Base-by-base conservation (phyloP, 2,888 invertebrate genomes). In the Acanthopleura granulata region DNA sequence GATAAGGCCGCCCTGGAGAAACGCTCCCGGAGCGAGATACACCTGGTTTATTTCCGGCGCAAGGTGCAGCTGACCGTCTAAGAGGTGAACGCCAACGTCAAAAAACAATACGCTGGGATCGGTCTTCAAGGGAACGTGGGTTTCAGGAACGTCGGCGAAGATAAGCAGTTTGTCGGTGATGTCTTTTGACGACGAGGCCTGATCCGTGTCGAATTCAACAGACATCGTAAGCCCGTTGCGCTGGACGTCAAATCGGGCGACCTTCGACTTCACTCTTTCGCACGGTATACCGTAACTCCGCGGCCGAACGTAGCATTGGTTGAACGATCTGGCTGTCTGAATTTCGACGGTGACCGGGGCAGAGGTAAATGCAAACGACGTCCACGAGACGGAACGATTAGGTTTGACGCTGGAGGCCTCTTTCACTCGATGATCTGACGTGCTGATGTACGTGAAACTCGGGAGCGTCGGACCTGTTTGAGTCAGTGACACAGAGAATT, bases 121-220 rank as follows among this genome's bases (percentile, higher is more conserved):
- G 25, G 30, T 72, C 15, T 49, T 62, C 22, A n/a, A 25, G 3
- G 78, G 78, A 11, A 70, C 73, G 9, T 72, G 40, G 6, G 69
- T 69, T 70, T 78, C 78, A 22, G 73, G 75, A 29, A 73, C 62
- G 49, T 78, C 76, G 18, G 75, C 78, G 50, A 78, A 78, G n/a
- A 78, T 73, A 25, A 78, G 22, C 12, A 78, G 29, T 51, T 76
- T 78, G 72, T 78, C 75, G 6, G 49, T 74, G n/a, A 78, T 78
- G 72, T 78, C 74, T 57, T 57, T 57, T 9, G 57, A 4, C 3
- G 22, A 4, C 18, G 57, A 57, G 6, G 57, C 1, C 22, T 57
- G 57, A 12, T 57, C 57, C n/a, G 57, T 57, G 22, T 57, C 57
- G 12, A 57, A 57, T 22, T 57, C 57, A n/a, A 57, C 57, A 3